Percentiles rank a stretch among this genome's conserved stretches.
phyloP scores from a whole-genome alignment of 2,888 invertebrate genomes.

The Iphiclides podalirius region DNA sequence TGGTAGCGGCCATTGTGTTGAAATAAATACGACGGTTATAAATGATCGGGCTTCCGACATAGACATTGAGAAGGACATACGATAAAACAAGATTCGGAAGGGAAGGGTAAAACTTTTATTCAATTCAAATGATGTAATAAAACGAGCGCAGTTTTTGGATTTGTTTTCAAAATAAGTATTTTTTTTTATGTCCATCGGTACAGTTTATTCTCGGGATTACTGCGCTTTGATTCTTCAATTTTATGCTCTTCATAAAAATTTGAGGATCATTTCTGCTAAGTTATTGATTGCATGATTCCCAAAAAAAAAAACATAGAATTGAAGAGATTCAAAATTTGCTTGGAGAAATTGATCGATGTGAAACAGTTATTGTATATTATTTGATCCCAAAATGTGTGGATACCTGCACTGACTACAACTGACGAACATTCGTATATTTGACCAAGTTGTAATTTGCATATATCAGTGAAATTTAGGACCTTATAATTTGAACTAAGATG shows the following conservation, averaged over 20 bases:
- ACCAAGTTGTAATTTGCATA: slow-evolving; percentile 57
- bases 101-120: slow-evolving; percentile 34
- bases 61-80: slow-evolving; percentile 55
- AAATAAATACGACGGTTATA: slow-evolving; percentile 68
- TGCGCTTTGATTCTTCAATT: too few relatives aligned
- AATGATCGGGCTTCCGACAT: slow-evolving; percentile 54
- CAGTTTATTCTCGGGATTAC: too few relatives aligned
- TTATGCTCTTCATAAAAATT: too few relatives aligned
- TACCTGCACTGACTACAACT: slow-evolving; percentile 1
- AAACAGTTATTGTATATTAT: slow-evolving; percentile 7
- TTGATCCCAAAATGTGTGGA: slow-evolving; percentile 1
- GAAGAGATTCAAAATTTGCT: neutral
- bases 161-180: neutral
- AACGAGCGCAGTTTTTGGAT: neutral
- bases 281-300: too few relatives aligned
- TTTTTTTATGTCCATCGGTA: too few relatives aligned
- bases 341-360: neutral
- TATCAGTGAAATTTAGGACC: slow-evolving; percentile 56
- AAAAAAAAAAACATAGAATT: too few relatives aligned
- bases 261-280: too few relatives aligned
- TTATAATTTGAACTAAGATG: slow-evolving; percentile 54
- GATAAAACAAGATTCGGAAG: slow-evolving; percentile 41
- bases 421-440: slow-evolving; percentile 32
- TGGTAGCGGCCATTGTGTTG: slow-evolving; percentile 67
- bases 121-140: slow-evolving; percentile 36